Evolutionary conservation across 2,797 vertebrate species (phyloP).

Genomic region (Pseudocheirus occidentalis): DNA sequence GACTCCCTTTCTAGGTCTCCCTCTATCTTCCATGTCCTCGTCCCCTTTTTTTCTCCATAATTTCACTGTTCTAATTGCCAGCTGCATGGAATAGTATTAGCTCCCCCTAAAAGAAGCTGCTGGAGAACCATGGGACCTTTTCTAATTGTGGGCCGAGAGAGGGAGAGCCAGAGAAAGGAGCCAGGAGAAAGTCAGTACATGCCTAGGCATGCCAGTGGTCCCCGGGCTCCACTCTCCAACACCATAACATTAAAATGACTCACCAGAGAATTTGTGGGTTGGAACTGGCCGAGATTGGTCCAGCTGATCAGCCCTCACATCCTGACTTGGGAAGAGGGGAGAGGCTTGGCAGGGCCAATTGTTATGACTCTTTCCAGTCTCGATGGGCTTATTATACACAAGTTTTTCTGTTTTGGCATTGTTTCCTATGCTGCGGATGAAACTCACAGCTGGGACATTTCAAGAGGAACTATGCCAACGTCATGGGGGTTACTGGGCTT

Average conservation of each 20-base stretch:
- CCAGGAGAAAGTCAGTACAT: slow-evolving; percentile 1
- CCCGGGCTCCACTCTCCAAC: slow-evolving; percentile 17
- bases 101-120: background rate
- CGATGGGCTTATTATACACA: background rate
- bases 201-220: slow-evolving; percentile 59
- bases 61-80: background rate
- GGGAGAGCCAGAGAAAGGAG: too few relatives aligned
- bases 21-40: background rate
- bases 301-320: slow-evolving; percentile 15
- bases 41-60: background rate
- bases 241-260: slow-evolving; percentile 67
- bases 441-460: background rate
- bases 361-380: slow-evolving; percentile 53
- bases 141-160: background rate
- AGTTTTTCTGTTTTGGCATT: slow-evolving; percentile 49
- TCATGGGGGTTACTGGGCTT: background rate
- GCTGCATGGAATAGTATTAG: background rate
- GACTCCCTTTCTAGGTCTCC: background rate
- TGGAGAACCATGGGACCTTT: background rate
- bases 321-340: slow-evolving; percentile 45
- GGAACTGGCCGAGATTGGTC: slow-evolving; percentile 50
- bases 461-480: background rate
- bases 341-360: slow-evolving; percentile 43
- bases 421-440: background rate
- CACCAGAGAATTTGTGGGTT: slow-evolving; percentile 65